Evolutionary conservation across 2,113 vertebrate genomes (phyloP).

Genomic region (Gulo gulo): DNA sequence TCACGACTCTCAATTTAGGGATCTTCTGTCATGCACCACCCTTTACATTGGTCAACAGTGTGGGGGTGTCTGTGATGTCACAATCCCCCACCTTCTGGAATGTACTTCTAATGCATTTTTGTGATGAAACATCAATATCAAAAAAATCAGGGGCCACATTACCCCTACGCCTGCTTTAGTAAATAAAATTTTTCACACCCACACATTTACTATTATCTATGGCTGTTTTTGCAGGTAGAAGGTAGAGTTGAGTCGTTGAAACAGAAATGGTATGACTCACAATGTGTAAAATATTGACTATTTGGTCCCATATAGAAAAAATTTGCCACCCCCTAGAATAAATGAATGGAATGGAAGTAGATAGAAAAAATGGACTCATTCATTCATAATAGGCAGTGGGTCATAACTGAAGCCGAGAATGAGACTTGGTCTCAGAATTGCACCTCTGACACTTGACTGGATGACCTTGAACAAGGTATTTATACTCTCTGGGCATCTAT

Average conservation of each 20-base stretch:
- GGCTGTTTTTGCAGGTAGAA: not conserved
- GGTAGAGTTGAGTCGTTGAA: not conserved
- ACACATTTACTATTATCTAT: not conserved
- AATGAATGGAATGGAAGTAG: not conserved
- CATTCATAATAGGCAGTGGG: not conserved
- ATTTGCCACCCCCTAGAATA: not conserved
- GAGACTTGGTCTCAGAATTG: not conserved
- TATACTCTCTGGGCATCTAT: not conserved
- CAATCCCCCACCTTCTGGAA: not conserved
- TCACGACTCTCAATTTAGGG: not conserved
- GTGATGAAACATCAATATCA: not conserved
- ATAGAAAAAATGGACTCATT: not conserved
- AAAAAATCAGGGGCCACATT: not conserved
- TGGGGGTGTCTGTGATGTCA: not conserved
- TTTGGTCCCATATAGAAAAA: not conserved
- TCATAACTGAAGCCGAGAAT: not conserved
- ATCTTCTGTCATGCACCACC: not conserved
- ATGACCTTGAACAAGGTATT: not conserved
- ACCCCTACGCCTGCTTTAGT: not conserved
- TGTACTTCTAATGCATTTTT: not conserved
- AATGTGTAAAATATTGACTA: not conserved
- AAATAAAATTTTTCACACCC: not conserved
- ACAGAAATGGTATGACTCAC: not conserved
- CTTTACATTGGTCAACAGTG: not conserved
- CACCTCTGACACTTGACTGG: not conserved